Conservation (phyloP, 2,888 invertebrate species). For the Trachelus troglodyta region DNA sequence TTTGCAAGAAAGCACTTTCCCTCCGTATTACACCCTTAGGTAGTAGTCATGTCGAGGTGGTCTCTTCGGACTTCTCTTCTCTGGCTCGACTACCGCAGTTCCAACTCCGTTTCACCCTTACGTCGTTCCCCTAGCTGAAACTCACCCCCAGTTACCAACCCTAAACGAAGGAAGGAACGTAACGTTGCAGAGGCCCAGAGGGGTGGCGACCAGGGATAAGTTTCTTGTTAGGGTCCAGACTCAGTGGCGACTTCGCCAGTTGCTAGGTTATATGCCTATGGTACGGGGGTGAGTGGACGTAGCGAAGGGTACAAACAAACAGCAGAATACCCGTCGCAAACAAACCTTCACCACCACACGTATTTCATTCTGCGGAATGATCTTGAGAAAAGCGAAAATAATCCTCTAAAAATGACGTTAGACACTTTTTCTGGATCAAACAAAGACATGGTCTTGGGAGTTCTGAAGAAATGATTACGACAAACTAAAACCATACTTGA, state of each 20-base stretch:
- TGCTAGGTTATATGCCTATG: slow-evolving; percentile 22
- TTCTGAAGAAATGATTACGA: neutral
- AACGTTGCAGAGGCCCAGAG: slow-evolving; percentile 45
- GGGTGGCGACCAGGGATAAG: slow-evolving; percentile 52
- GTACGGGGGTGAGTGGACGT: slow-evolving; percentile 38
- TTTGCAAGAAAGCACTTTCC: slow-evolving; percentile 38
- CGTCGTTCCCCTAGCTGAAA: slow-evolving; percentile 34
- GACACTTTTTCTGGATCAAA: neutral
- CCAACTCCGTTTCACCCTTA: slow-evolving; percentile 30
- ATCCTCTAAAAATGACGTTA: neutral
- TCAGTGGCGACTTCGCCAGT: slow-evolving; percentile 55
- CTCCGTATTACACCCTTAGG: slow-evolving; percentile 45
- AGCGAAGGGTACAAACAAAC: slow-evolving; percentile 46
- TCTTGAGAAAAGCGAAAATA: neutral
- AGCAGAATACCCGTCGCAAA: slow-evolving; percentile 35
- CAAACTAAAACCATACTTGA: neutral
- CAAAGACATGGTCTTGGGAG: neutral
- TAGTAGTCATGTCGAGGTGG: slow-evolving; percentile 44
- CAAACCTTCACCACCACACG: slow-evolving; percentile 27
- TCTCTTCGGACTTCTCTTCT: slow-evolving; percentile 39
- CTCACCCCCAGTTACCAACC: slow-evolving; percentile 16
- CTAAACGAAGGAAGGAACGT: slow-evolving; percentile 47
- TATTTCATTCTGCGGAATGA: neutral
- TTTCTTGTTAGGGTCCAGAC: slow-evolving; percentile 66
- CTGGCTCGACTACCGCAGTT: slow-evolving; percentile 34